Base-by-base conservation (phyloP, 2,113 vertebrate species). In the Sander vitreus region DNA sequence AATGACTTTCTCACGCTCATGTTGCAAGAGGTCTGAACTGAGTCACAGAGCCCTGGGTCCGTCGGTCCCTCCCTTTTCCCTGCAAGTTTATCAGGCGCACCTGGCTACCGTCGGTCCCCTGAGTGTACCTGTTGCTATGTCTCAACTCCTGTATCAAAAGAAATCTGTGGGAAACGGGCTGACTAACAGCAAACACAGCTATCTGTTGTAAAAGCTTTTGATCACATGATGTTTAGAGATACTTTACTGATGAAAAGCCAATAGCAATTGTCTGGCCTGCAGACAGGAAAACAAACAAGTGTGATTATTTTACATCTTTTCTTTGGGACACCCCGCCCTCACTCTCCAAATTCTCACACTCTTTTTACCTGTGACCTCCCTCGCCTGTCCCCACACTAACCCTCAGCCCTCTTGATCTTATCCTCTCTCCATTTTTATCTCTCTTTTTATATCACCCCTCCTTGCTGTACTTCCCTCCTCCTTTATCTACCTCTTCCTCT, bases 1-100 rank as follows among this genome's bases (percentile, higher is more conserved):
- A 97, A 92, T 95, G 95, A 97, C 95, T 98, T 98, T 98, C 97
- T 98, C 97, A 98, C 97, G 97, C 96, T 98, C 96, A 93, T 90
- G 95, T 97, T 97, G 96, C 96, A 94, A 59, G 74, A 93, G 87
- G 82, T 93, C 88, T 85, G 96, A 93, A 93, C 93, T 95, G 94
- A 93, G 94, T 95, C 95, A 94, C 95, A 36, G 85, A 87, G 85
- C 74, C 64, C 36, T 68, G 86, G 79, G 5, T 88, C 74, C 65
- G n/a, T 67, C 71, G 62, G 77, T 83, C 91, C 84, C 92, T 72
- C 90, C 88, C 92, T 92, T 90, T 92, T 87, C 59, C 91, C 93
- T 92, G 66, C 74, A 72, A 90, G 89, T 81, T 97, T 96, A 86
- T 81, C 80, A 93, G 94, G 91, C 53, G 93, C 97, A 98, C 97